Conservation (phyloP, 2,113 vertebrate genomes). For the Pleuronectes platessa region DNA sequence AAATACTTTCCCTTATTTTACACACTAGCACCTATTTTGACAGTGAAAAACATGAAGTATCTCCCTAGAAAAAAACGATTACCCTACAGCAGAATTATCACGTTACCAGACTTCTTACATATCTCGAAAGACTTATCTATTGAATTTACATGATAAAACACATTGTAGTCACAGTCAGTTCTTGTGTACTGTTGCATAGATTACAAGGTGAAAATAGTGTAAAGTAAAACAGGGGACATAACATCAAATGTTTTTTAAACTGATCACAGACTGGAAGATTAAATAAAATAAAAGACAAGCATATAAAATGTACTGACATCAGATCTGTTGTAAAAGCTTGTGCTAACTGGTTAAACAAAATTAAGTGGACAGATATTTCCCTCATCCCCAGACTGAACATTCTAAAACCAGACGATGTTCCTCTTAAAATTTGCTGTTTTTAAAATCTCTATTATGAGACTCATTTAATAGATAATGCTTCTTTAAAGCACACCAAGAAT, state of each 20-base stretch:
- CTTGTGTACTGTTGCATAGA: conserved; percentile 72
- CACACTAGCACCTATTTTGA: conserved; percentile 55
- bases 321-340: conserved; percentile 26
- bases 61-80: conserved; percentile 26
- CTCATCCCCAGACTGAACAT: conserved; percentile 16
- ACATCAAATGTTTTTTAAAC: conserved; percentile 14
- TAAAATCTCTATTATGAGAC: background rate
- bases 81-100: conserved; percentile 33
- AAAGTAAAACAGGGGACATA: conserved; percentile 13
- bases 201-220: conserved; percentile 9
- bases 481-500: conserved; percentile 8
- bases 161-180: background rate
- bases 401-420: conserved; percentile 3
- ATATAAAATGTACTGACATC: conserved; percentile 30
- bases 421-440: background rate
- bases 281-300: conserved; percentile 10
- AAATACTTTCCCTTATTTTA: conserved; percentile 73
- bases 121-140: conserved; percentile 3
- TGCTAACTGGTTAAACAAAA: background rate
- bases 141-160: conserved; percentile 13
- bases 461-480: background rate
- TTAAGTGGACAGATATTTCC: conserved; percentile 13
- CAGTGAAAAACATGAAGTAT: conserved; percentile 39
- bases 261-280: background rate
- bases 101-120: conserved; percentile 6